These are phyloP conservation scores for Dipus sagitta DNA, from an alignment of 2,797 vertebrate species.

Conservation along the genomic window DNA sequence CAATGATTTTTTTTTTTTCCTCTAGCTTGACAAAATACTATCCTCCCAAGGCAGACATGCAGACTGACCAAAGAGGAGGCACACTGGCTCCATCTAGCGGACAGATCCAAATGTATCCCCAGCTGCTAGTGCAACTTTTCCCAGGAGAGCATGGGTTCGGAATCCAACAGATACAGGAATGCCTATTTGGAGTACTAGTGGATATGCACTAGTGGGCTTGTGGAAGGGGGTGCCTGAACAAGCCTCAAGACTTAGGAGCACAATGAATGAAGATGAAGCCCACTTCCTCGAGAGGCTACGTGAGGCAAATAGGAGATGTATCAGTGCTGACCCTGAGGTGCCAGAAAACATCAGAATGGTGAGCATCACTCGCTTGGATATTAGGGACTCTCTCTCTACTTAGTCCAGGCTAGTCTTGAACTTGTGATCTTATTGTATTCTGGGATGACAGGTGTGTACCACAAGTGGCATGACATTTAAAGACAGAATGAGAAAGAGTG, in stretches of 20 bases:
- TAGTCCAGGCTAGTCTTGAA: too few species aligned
- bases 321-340: background rate
- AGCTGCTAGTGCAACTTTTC: background rate
- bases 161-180: background rate
- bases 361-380: background rate
- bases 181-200: background rate
- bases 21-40: too few species aligned
- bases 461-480: background rate
- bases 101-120: background rate
- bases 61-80: background rate
- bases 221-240: background rate
- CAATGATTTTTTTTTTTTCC: too few species aligned
- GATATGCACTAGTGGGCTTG: background rate
- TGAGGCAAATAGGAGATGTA: too few species aligned
- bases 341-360: background rate
- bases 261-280: background rate
- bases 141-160: background rate
- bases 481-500: background rate
- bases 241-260: background rate
- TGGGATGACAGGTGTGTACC: background rate
- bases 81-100: background rate
- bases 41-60: too few species aligned
- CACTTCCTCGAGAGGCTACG: background rate
- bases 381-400: too few species aligned
- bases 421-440: background rate